phyloP scores from a whole-genome alignment of 2,888 invertebrate genomes.

The Tenthredo notha region DNA sequence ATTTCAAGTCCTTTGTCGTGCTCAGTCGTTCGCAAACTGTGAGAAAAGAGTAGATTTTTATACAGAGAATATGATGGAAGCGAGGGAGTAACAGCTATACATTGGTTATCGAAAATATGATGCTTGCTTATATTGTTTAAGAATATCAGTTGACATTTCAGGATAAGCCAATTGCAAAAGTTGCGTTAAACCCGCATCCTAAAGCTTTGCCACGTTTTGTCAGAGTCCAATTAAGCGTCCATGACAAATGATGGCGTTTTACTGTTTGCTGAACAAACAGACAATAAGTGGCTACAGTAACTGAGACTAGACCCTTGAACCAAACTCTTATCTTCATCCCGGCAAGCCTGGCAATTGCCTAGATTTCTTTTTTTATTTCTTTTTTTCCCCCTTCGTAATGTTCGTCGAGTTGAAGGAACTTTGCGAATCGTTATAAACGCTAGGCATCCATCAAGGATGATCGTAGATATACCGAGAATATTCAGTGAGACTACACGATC shows the following conservation, averaged over 20 bases:
- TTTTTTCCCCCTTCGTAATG: background rate
- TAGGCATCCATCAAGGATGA: background rate
- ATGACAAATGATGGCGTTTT: background rate
- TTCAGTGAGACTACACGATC: no score
- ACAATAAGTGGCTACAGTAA: slow-evolving; percentile 13
- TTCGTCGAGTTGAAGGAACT: background rate
- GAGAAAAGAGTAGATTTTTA: background rate
- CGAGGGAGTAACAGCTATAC: background rate
- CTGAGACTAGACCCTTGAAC: background rate
- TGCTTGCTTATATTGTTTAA: background rate
- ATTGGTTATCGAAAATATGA: background rate
- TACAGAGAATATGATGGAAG: background rate
- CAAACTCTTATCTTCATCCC: slow-evolving; percentile 2
- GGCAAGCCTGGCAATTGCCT: background rate
- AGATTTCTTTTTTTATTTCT: no score
- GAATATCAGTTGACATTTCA: background rate
- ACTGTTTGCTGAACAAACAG: slow-evolving; percentile 9
- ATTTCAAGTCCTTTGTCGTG: background rate
- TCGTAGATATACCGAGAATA: background rate
- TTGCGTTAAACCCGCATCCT: background rate
- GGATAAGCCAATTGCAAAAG: background rate
- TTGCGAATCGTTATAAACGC: background rate
- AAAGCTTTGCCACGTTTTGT: slow-evolving; percentile 6
- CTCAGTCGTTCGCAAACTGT: background rate
- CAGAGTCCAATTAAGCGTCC: slow-evolving; percentile 3